Evolutionary conservation across 2,113 vertebrate genomes (phyloP).

Genomic region (Peromyscus leucopus): DNA sequence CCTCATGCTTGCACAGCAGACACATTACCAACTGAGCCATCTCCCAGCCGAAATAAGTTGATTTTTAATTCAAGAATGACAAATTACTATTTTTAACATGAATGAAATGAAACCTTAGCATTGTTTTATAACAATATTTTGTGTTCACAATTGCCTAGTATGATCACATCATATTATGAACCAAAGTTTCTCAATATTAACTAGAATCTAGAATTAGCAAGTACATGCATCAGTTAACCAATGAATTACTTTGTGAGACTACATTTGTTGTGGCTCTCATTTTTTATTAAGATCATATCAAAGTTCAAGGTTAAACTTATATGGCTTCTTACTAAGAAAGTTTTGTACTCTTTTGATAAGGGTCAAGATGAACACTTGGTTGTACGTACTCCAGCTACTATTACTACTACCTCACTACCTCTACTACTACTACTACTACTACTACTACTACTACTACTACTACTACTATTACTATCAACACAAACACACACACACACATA

Average conservation of each 20-base stretch:
- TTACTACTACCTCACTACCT: background rate
- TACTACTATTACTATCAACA: background rate
- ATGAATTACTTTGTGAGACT: background rate
- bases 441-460: too few relatives aligned
- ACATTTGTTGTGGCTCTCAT: background rate
- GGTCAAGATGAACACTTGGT: background rate
- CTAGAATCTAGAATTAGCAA: slow-evolving; percentile 39
- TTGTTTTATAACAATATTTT: background rate
- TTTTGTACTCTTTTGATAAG: background rate
- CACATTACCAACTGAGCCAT: background rate
- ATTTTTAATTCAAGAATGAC: background rate
- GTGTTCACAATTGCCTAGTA: background rate
- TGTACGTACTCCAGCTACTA: background rate
- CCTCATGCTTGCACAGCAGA: background rate
- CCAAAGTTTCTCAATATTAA: slow-evolving; percentile 4
- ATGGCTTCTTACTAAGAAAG: background rate
- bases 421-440: too few relatives aligned
- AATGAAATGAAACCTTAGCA: background rate
- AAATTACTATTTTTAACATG: background rate
- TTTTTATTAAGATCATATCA: background rate
- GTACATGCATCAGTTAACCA: background rate
- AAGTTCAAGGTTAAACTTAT: background rate
- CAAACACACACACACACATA: background rate
- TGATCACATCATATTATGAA: background rate
- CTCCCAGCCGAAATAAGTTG: background rate